Percentiles rank a stretch among this genome's conserved stretches.
These are phyloP conservation scores for Formica selysi DNA, from an alignment of 1,140 invertebrate species.

Conservation along the genomic window DNA sequence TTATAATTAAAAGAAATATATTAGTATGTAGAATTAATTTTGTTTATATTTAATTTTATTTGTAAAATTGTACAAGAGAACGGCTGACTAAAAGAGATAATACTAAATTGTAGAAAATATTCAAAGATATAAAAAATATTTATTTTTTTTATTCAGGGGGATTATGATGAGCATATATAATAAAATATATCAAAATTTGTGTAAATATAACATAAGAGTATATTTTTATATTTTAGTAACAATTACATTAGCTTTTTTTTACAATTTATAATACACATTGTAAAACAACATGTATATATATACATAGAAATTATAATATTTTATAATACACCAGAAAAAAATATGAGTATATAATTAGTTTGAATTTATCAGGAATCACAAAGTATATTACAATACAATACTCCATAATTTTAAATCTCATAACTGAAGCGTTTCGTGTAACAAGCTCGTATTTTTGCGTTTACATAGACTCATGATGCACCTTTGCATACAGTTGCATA, in stretches of 20 bases:
- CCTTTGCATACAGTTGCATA: background rate
- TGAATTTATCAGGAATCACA: background rate
- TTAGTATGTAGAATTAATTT: background rate
- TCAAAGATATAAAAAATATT: background rate
- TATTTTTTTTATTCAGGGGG: background rate
- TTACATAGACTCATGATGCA: background rate
- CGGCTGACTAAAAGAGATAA: background rate
- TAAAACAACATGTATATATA: background rate
- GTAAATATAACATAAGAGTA: background rate
- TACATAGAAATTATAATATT: background rate
- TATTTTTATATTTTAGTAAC: background rate
- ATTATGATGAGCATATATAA: background rate
- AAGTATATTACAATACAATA: background rate
- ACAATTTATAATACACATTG: slow-evolving; percentile 20
- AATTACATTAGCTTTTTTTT: background rate
- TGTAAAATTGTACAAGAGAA: background rate
- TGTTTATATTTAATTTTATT: slow-evolving; percentile 23
- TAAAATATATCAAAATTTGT: background rate
- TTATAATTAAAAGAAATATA: background rate
- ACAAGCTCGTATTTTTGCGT: background rate
- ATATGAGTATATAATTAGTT: background rate
- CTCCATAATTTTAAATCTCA: background rate
- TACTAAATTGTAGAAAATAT: background rate
- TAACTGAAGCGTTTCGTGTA: background rate
- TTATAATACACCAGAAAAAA: background rate